These are phyloP conservation scores for Trigoniulus corallinus DNA, from an alignment of 1,140 invertebrate species.

Conservation along the genomic window DNA sequence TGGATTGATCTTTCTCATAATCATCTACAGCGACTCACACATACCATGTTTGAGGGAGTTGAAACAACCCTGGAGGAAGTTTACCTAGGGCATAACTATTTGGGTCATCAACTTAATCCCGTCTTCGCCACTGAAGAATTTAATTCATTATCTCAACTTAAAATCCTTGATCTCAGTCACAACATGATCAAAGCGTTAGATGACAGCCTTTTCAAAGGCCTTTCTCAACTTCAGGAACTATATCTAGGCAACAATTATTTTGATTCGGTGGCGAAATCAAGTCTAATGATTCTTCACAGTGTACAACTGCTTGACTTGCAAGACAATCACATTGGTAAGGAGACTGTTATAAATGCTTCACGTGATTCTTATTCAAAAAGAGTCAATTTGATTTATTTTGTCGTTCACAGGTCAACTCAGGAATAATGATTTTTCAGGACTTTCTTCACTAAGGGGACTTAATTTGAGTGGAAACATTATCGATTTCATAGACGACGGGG, in stretches of 20 bases:
- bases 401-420: neutral
- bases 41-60: constrained; percentile 49
- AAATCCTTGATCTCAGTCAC: constrained; percentile 52
- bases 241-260: constrained; percentile 62
- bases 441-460: constrained; percentile 22
- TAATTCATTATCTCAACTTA: constrained; percentile 26
- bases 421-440: neutral
- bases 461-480: constrained; percentile 64
- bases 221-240: constrained; percentile 45
- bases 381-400: neutral
- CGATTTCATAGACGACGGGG: constrained; percentile 47
- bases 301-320: constrained; percentile 51
- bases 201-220: constrained; percentile 67
- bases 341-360: neutral
- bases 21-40: constrained; percentile 55
- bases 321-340: constrained; percentile 62
- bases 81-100: constrained; percentile 53
- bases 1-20: constrained; percentile 66
- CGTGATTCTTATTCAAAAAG: neutral
- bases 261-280: constrained; percentile 47
- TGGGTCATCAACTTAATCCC: constrained; percentile 74
- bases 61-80: constrained; percentile 47
- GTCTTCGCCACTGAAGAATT: constrained; percentile 66
- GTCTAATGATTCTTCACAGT: constrained; percentile 54
- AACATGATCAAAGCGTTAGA: constrained; percentile 64